Evolutionary conservation across 2,797 vertebrate genomes (phyloP), one percentile per base, ranked within the genome.

Genomic region (Phrynocephalus vlangalii): DNA sequence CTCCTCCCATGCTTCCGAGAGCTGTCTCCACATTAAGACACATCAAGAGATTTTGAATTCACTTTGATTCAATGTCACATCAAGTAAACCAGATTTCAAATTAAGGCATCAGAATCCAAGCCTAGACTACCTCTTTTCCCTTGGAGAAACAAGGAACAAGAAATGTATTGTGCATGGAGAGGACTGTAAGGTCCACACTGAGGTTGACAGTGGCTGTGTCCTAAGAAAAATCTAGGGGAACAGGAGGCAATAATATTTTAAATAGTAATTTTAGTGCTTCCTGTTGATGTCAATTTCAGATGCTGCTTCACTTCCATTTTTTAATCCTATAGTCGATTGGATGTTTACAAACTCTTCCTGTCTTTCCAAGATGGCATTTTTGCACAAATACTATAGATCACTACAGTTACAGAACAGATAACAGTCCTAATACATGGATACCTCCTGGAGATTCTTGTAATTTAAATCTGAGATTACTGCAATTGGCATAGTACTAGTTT

Each of bases 61-160:
- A 84, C 91, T 91, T 83, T 93, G 93, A 90, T 89, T 94, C 92
- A 66, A 50, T 56, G 44, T 94, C 22, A 89, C 33, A 87, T 92
- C 93, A 93, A 88, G 93, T 92, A 88, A 93, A 79, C 22, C 83
- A 89, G 94, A 94, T 92, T 91, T 92, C 89, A 91, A 84, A 86
- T 95, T 97, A 97, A 97, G 96, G 97, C 96, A 96, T 95, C 93
- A 92, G 86, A 0, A 9, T 88, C 95, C 0, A 3, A 94, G 87
- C 95, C 93, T 90, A 94, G 89, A 88, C 77, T 89, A 86, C 89
- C 89, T 38, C 1, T 81, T 85, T 75, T 94, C 90, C 44, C 89
- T 91, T 93, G 90, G 89, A 71, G 73, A 87, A 91, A 82, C 22
- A 72, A 73, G 90, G 56, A 85, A 90, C 90, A 88, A 88, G 95